Percentiles rank a stretch among this genome's conserved stretches.
Evolutionary conservation across 1,140 invertebrate genomes (phyloP).

Genomic region (Bombus confusus): DNA sequence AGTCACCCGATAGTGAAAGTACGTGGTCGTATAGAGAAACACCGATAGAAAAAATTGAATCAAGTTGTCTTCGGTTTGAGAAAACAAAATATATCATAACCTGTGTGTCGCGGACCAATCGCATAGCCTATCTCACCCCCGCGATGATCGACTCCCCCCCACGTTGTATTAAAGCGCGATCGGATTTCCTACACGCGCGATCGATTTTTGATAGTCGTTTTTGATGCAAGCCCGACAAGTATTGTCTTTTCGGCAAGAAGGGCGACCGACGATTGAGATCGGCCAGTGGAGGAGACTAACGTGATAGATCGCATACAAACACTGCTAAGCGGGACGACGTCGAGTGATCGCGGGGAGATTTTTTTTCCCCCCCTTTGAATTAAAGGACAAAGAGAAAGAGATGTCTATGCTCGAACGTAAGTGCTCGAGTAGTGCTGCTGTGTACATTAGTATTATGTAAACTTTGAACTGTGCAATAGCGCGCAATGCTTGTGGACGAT

Average conservation of each 20-base stretch:
- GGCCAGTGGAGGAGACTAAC: slow-evolving; percentile 8
- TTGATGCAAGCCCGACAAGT: not conserved
- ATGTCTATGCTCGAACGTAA: not conserved
- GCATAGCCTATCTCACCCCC: slow-evolving; percentile 64
- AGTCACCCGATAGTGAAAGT: slow-evolving; percentile 12
- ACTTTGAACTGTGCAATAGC: slow-evolving; percentile 65
- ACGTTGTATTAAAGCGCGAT: not conserved
- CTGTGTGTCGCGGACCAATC: slow-evolving; percentile 52
- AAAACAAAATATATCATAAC: too few relatives aligned
- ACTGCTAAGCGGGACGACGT: slow-evolving; percentile 16
- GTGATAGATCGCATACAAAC: slow-evolving; percentile 41
- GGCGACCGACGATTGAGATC: not conserved
- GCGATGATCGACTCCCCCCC: slow-evolving; percentile 44
- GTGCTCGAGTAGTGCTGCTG: slow-evolving; percentile 24
- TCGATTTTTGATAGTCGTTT: slow-evolving; percentile 36
- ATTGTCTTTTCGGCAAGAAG: not conserved
- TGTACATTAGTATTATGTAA: slow-evolving; percentile 68
- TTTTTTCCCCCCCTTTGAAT: not conserved
- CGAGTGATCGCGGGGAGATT: slow-evolving; percentile 38
- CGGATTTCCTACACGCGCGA: not conserved
- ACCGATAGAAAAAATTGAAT: not conserved
- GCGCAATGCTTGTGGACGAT: slow-evolving; percentile 46
- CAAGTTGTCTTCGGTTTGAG: not conserved
- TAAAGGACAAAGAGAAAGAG: not conserved
- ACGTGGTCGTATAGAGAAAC: slow-evolving; percentile 13